Evolutionary conservation across 2,888 invertebrate species (phyloP).

Genomic region (Terebella lapidaria): DNA sequence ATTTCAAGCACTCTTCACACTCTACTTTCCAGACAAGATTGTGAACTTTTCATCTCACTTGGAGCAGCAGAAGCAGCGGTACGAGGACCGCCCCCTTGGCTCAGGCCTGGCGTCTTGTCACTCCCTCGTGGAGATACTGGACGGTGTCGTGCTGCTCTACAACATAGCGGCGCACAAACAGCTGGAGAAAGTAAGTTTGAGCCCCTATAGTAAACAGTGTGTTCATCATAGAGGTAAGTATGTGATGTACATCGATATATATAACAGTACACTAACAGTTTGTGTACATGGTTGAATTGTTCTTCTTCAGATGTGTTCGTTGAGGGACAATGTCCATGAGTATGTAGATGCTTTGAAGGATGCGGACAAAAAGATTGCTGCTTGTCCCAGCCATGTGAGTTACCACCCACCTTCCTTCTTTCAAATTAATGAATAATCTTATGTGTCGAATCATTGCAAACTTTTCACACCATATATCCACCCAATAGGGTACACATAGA

Average conservation of each 20-base stretch:
- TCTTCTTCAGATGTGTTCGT: slow-evolving; percentile 51
- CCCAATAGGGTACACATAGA: no score
- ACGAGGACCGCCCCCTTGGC: neutral
- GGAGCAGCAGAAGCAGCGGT: neutral
- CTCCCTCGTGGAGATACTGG: slow-evolving; percentile 61
- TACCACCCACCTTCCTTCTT: no score
- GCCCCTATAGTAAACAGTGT: neutral
- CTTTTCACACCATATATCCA: no score
- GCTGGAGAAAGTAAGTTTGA: slow-evolving; percentile 38
- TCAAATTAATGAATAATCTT: no score
- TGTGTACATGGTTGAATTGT: neutral
- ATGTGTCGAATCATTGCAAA: no score
- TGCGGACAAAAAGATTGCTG: slow-evolving; percentile 54
- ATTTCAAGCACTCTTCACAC: no score
- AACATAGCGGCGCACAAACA: slow-evolving; percentile 67
- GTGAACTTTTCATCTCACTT: neutral
- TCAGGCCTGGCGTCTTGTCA: slow-evolving; percentile 16
- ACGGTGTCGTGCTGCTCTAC: slow-evolving; percentile 66
- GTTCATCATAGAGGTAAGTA: neutral
- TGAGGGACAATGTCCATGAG: slow-evolving; percentile 66
- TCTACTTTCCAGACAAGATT: neutral
- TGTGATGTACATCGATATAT: neutral
- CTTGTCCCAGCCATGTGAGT: slow-evolving; percentile 40
- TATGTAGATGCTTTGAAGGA: slow-evolving; percentile 63
- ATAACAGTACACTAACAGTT: no score